A percentile compares a stretch with the other conserved stretches of the same genome.
These are phyloP conservation scores for Drosophila hydei DNA, from an alignment of 1,140 invertebrate genomes.

Conservation along the genomic window DNA sequence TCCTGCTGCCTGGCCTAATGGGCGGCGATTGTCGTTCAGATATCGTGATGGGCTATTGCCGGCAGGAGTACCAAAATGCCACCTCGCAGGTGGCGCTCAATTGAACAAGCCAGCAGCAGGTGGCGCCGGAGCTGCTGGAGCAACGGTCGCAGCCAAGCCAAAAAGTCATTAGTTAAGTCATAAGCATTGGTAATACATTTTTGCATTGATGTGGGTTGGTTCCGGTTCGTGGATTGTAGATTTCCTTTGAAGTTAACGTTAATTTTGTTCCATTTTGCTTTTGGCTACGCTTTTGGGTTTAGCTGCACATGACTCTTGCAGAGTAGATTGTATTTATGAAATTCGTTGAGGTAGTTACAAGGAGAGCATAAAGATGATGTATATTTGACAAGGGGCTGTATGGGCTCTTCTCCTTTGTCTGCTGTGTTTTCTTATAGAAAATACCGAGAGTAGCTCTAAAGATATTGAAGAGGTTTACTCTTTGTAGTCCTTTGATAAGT, in stretches of 20 bases:
- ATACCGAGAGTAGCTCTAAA: too few relatives aligned
- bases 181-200: slow-evolving; percentile 42
- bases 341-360: too few relatives aligned
- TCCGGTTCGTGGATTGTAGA: slow-evolving; percentile 1
- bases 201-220: slow-evolving; percentile 30
- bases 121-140: neutral
- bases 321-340: neutral
- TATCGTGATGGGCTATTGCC: slow-evolving; percentile 82
- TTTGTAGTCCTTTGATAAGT: too few relatives aligned
- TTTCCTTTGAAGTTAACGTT: neutral
- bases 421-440: too few relatives aligned
- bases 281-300: neutral
- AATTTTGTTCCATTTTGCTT: neutral
- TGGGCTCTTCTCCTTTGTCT: too few relatives aligned
- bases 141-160: slow-evolving; percentile 32
- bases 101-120: slow-evolving; percentile 18
- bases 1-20: slow-evolving; percentile 73
- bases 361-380: neutral
- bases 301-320: slow-evolving; percentile 1
- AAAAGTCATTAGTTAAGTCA: slow-evolving; percentile 48
- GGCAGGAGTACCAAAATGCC: slow-evolving; percentile 67
- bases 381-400: too few relatives aligned
- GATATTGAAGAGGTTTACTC: too few relatives aligned
- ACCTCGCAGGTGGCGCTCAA: slow-evolving; percentile 48
- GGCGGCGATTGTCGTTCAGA: slow-evolving; percentile 80